phyloP scores from a whole-genome alignment of 1,140 invertebrate genomes.

The Calliopsis andreniformis region DNA sequence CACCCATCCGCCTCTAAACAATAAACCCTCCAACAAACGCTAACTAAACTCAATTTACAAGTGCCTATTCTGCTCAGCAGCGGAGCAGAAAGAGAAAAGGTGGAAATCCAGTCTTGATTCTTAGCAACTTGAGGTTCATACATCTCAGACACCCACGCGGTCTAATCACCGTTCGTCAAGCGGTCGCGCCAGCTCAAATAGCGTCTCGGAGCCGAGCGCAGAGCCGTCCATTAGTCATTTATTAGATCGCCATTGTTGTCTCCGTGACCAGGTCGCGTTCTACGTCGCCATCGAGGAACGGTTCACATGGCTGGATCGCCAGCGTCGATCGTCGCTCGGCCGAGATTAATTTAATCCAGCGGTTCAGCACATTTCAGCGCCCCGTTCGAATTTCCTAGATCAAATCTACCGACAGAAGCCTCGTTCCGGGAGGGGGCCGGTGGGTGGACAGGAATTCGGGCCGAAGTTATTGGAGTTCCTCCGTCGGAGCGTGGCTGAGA shows the following conservation, averaged over 20 bases:
- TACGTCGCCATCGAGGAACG: not conserved
- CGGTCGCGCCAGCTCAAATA: not conserved
- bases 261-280: no score
- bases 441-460: constrained; percentile 54
- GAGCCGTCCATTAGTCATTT: constrained; percentile 33
- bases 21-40: no score
- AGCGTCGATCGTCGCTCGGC: constrained; percentile 31
- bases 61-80: no score
- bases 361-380: constrained; percentile 49
- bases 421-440: constrained; percentile 22
- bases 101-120: no score
- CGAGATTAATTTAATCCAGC: constrained; percentile 54
- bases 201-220: not conserved
- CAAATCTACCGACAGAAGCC: constrained; percentile 57
- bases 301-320: not conserved
- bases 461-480: constrained; percentile 62
- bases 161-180: constrained; percentile 8
- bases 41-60: no score
- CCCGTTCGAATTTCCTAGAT: constrained; percentile 56
- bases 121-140: no score
- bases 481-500: constrained; percentile 35
- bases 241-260: constrained; percentile 42
- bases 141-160: not conserved
- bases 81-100: no score
- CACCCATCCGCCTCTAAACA: no score